phyloP scores from a whole-genome alignment of 2,113 vertebrate genomes.

The Hippocampus barbouri region DNA sequence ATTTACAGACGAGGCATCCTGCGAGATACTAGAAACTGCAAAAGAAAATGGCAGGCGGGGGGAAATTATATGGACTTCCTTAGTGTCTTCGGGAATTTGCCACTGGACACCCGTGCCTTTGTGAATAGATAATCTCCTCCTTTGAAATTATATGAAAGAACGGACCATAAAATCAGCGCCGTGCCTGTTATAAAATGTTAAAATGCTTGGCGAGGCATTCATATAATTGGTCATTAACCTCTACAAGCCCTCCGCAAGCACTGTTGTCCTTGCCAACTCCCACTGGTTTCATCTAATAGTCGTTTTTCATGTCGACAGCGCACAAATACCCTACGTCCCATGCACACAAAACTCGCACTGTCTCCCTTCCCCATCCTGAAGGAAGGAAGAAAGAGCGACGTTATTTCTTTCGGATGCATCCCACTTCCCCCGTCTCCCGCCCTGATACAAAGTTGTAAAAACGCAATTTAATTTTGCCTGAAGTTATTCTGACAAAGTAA shows the following conservation, averaged over 20 bases:
- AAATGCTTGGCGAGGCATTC: slow-evolving; percentile 70
- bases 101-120: slow-evolving; percentile 53
- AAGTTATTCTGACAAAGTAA: slow-evolving; percentile 33
- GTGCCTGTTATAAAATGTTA: slow-evolving; percentile 69
- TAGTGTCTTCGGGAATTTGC: slow-evolving; percentile 46
- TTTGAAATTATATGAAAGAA: slow-evolving; percentile 68
- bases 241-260: slow-evolving; percentile 57
- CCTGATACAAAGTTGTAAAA: slow-evolving; percentile 27
- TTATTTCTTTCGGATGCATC: slow-evolving; percentile 12
- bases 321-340: slow-evolving; percentile 37
- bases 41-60: neutral
- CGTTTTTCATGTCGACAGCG: slow-evolving; percentile 57
- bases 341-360: slow-evolving; percentile 24
- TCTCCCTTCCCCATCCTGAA: slow-evolving; percentile 4
- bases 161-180: slow-evolving; percentile 70
- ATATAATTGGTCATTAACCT: slow-evolving; percentile 75
- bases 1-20: neutral
- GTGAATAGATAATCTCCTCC: slow-evolving; percentile 64
- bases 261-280: slow-evolving; percentile 64
- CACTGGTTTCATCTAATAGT: slow-evolving; percentile 56
- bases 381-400: neutral
- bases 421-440: neutral
- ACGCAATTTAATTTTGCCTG: slow-evolving; percentile 31
- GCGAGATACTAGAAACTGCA: neutral
- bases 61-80: slow-evolving; percentile 39